A percentile compares a stretch with the other conserved stretches of the same genome.
Evolutionary conservation across 2,797 vertebrate genomes (phyloP).

Genomic region (Carduelis carduelis): DNA sequence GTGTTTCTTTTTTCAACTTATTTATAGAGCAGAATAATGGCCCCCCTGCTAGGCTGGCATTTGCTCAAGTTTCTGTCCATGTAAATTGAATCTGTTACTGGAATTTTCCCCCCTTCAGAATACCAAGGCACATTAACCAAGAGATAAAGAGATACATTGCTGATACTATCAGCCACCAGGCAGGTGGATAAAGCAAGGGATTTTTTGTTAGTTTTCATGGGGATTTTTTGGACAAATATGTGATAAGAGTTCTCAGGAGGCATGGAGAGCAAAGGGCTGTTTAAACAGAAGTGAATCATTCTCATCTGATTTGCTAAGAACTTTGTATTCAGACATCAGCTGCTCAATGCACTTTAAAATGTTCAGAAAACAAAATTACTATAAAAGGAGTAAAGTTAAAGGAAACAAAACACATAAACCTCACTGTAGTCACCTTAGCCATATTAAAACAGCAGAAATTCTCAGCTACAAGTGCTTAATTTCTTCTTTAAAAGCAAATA

Average conservation of each 20-base stretch:
- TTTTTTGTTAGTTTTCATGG: conserved; percentile 52
- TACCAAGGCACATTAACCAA: conserved; percentile 88
- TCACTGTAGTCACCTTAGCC: background rate
- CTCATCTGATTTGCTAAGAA: conserved; percentile 72
- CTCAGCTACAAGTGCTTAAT: background rate
- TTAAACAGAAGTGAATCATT: conserved; percentile 76
- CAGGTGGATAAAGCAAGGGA: conserved; percentile 73
- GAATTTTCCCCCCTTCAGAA: conserved; percentile 87
- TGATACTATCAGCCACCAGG: conserved; percentile 69
- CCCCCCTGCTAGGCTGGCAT: conserved; percentile 79
- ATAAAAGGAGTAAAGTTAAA: background rate
- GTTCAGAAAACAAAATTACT: conserved; percentile 34
- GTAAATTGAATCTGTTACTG: conserved; percentile 89
- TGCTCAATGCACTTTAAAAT: conserved; percentile 32
- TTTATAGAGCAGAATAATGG: conserved; percentile 83
- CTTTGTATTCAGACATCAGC: conserved; percentile 66
- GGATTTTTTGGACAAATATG: conserved; percentile 66
- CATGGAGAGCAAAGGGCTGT: conserved; percentile 66
- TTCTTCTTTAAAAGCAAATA: conserved; percentile 32
- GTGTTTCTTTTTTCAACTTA: conserved; percentile 80
- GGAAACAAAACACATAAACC: background rate
- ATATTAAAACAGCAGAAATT: background rate
- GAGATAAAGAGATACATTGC: conserved; percentile 77
- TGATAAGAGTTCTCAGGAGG: conserved; percentile 73
- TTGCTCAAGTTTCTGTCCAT: conserved; percentile 88